Evolutionary conservation across 2,113 vertebrate species (phyloP).

Genomic region (Gymnocephalus cernua): DNA sequence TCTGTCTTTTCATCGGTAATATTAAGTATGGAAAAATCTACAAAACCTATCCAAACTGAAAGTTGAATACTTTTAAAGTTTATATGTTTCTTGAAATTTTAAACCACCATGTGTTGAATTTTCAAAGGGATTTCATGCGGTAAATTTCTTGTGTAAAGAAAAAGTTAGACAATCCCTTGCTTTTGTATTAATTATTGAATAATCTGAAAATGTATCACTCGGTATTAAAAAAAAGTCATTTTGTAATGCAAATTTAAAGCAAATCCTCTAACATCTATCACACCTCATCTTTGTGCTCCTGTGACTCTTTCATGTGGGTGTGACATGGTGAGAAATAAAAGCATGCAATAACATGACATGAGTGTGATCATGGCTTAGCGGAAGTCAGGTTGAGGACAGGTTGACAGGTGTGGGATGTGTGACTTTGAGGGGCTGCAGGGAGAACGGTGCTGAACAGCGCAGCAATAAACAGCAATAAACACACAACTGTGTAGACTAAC

Average conservation of each 20-base stretch:
- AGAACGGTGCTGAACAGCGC: constrained; percentile 26
- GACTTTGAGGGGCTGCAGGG: constrained; percentile 28
- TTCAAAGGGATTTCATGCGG: not conserved
- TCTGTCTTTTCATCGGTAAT: not conserved
- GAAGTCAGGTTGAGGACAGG: constrained; percentile 20
- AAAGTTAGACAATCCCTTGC: not conserved
- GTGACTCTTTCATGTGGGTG: constrained; percentile 1
- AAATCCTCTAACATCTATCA: constrained; percentile 22
- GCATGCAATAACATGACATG: not conserved
- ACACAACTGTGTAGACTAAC: constrained; percentile 7
- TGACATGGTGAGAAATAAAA: constrained; percentile 9
- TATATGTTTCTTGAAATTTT: not conserved
- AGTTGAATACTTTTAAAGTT: not conserved
- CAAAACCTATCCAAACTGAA: not conserved
- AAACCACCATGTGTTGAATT: not conserved
- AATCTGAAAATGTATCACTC: too few species aligned
- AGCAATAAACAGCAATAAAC: constrained; percentile 32
- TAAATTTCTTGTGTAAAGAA: not conserved
- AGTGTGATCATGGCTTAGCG: constrained; percentile 24
- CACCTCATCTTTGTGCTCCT: constrained; percentile 1
- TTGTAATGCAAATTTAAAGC: constrained; percentile 18
- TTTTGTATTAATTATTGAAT: not conserved
- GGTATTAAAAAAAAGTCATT: constrained; percentile 21
- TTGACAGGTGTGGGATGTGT: constrained; percentile 42
- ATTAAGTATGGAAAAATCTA: not conserved